Percentiles rank a stretch among this genome's conserved stretches.
Evolutionary conservation across 2,113 vertebrate genomes (phyloP).

Genomic region (Xyliphius kryptos): DNA sequence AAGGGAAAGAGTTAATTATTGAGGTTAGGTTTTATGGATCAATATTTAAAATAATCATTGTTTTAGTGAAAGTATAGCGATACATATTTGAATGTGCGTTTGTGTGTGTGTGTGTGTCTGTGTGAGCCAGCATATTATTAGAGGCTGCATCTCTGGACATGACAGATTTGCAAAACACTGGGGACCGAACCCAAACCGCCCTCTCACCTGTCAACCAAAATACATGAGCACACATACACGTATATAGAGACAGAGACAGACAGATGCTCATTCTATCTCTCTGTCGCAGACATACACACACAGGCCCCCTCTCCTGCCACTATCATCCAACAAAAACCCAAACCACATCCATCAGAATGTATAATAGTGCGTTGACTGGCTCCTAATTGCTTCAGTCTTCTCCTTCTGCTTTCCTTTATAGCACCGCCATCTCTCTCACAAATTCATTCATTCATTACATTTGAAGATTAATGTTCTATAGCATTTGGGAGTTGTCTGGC

Average conservation of each 20-base stretch:
- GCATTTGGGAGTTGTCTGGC: conserved; percentile 28
- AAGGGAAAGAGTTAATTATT: too few species aligned
- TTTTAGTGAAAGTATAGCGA: too few species aligned
- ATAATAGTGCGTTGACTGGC: conserved; percentile 40
- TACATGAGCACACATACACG: conserved; percentile 25
- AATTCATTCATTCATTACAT: conserved; percentile 33
- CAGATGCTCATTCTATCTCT: conserved; percentile 37
- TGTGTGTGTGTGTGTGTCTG: conserved; percentile 7
- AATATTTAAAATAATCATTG: too few species aligned
- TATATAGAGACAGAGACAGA: conserved; percentile 5
- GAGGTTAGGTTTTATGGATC: too few species aligned
- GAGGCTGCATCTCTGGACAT: not conserved
- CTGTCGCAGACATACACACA: not conserved
- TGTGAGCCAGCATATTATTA: conserved; percentile 30
- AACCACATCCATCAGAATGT: conserved; percentile 43
- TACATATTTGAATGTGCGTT: conserved; percentile 19
- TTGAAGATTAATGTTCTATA: conserved; percentile 22
- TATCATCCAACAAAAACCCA: conserved; percentile 34
- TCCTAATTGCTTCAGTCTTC: conserved; percentile 31
- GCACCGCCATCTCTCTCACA: not conserved
- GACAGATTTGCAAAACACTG: too few species aligned
- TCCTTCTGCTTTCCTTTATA: conserved; percentile 27
- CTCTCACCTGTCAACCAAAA: too few species aligned
- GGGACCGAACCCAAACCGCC: too few species aligned
- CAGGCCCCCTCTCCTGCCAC: conserved; percentile 20